phyloP scores from a whole-genome alignment of 2,888 invertebrate genomes.

The Fragum fragum region DNA sequence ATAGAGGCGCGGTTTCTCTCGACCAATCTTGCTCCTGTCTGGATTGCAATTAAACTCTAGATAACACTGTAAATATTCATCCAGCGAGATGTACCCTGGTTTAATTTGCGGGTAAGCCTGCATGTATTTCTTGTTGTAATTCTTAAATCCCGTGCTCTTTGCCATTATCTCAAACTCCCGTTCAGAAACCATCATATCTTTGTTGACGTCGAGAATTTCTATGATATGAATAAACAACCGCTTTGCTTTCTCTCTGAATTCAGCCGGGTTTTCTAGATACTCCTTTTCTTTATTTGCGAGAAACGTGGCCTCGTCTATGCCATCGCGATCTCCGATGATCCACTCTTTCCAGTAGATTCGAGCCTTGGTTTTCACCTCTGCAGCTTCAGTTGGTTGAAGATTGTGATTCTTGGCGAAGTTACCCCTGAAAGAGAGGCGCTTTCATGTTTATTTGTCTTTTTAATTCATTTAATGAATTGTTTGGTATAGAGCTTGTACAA shows the following conservation, averaged over 20 bases:
- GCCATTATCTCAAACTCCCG: constrained; percentile 11
- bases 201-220: not conserved
- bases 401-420: constrained; percentile 1
- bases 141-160: not conserved
- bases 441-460: no score
- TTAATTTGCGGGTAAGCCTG: not conserved
- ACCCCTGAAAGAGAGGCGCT: not conserved
- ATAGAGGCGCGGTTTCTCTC: constrained; percentile 5
- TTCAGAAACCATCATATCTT: not conserved
- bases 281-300: not conserved
- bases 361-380: not conserved
- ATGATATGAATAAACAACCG: not conserved
- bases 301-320: not conserved
- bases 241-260: not conserved
- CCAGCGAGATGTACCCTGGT: constrained; percentile 5
- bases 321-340: not conserved
- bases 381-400: not conserved
- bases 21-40: not conserved
- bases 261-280: not conserved
- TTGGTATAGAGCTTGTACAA: no score
- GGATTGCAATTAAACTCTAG: constrained; percentile 10
- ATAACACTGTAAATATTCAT: not conserved
- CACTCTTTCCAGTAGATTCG: constrained; percentile 4
- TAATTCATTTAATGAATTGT: no score
- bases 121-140: constrained; percentile 7